A percentile compares a stretch with the other conserved stretches of the same genome.
These are phyloP conservation scores for Ricordea florida DNA, from an alignment of 92 coral and sea anemone species.

Conservation along the genomic window DNA sequence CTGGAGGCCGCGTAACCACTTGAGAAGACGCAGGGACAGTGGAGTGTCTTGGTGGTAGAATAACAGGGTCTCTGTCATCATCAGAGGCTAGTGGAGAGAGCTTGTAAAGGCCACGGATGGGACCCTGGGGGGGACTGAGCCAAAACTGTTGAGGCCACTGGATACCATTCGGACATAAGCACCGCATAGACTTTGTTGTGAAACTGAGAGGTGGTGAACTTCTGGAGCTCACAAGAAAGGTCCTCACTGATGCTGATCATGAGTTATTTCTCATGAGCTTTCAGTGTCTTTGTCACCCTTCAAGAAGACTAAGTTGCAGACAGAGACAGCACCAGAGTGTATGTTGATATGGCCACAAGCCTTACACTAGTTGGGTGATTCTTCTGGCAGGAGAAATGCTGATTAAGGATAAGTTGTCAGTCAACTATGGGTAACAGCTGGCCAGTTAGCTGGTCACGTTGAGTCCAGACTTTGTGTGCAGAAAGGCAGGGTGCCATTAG, in stretches of 20 bases:
- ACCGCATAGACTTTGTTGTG: neutral
- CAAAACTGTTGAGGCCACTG: too few relatives aligned
- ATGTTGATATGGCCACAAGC: neutral
- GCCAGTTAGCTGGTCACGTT: too few relatives aligned
- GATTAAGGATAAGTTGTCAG: neutral
- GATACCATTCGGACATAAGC: too few relatives aligned
- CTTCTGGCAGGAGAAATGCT: neutral
- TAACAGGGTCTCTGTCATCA: too few relatives aligned
- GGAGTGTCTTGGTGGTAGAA: too few relatives aligned
- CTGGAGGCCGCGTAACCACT: too few relatives aligned
- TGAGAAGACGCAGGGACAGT: too few relatives aligned
- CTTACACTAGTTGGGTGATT: constrained; percentile 3
- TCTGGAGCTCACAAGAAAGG: neutral
- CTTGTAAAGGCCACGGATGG: too few relatives aligned
- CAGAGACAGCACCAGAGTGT: neutral
- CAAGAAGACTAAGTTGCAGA: constrained; percentile 5
- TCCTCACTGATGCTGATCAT: neutral
- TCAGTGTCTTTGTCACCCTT: neutral
- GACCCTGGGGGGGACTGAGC: too few relatives aligned
- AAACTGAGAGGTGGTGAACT: constrained; percentile 7
- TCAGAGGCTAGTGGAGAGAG: too few relatives aligned
- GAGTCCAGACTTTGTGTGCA: constrained; percentile 3
- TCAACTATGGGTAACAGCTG: too few relatives aligned
- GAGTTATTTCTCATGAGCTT: too few relatives aligned
- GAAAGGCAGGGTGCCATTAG: neutral